Evolutionary conservation across 2,888 invertebrate species (phyloP).

Genomic region (Euclidia mi): DNA sequence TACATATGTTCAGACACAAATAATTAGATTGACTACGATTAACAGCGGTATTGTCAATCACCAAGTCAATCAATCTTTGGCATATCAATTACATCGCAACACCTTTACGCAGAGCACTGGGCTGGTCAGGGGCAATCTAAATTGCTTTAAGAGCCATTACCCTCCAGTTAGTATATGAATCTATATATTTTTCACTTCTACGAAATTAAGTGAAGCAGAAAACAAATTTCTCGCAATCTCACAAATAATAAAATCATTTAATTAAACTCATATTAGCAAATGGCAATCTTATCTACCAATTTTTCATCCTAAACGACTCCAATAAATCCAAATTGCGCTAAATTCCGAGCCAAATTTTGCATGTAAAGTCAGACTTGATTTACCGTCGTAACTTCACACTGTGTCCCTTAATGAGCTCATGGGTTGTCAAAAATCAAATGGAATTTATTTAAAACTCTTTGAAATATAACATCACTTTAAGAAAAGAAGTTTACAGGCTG

Average conservation of each 20-base stretch:
- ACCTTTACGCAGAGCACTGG: too few relatives aligned
- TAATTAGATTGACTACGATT: too few relatives aligned
- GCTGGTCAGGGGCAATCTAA: too few relatives aligned
- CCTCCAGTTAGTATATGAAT: too few relatives aligned
- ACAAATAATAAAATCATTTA: neutral
- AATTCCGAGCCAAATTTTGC: neutral
- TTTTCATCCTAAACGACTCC: conserved; percentile 1
- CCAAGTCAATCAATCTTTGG: too few relatives aligned
- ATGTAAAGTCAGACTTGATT: neutral
- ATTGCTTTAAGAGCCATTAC: too few relatives aligned
- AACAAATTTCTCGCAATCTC: too few relatives aligned
- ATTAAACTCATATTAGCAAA: neutral
- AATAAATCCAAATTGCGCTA: neutral
- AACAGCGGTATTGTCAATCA: too few relatives aligned
- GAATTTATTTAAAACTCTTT: conserved; percentile 24
- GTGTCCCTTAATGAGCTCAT: conserved; percentile 9
- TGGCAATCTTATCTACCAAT: neutral
- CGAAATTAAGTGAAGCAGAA: too few relatives aligned
- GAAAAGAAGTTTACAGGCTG: conserved; percentile 32
- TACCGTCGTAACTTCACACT: conserved; percentile 10
- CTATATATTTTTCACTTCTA: too few relatives aligned
- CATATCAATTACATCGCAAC: too few relatives aligned
- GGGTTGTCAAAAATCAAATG: conserved; percentile 29
- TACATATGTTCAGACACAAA: too few relatives aligned
- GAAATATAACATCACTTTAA: conserved; percentile 38